Base-by-base conservation (phyloP, 53 echinoderm and acorn worm species). In the Antedon mediterranea region DNA sequence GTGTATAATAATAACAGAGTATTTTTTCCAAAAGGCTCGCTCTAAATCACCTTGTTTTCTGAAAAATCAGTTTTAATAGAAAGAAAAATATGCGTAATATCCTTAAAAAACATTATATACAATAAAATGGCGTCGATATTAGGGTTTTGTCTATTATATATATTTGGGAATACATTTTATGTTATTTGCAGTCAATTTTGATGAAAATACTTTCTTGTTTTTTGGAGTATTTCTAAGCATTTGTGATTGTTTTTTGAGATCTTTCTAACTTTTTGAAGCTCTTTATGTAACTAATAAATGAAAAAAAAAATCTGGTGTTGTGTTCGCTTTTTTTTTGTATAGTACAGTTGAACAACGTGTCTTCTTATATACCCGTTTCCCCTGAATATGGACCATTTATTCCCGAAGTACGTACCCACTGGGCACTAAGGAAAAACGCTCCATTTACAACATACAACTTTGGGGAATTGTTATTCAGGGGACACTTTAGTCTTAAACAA, bases 251-350 rank as follows among this genome's bases (percentile, higher is more conserved):
- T 78, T 84, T 79, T 84, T 84, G 78, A 84, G 78, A 84, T 78
- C 84, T 79, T 79, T 84, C 73, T 84, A 78, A 84, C 84, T 78
- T 84, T 84, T 83, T 84, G 78, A 79, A 84, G 84, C 84, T 84
- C 84, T 84, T 84, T 84, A 79, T 84, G 84, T 79, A 79, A 84
- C 57, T 57, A 57, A 57, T 57, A 57, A 57, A 57, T 57, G 7
- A 18, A 57, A 57, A 57, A 57, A 57, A 15, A 57, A 37, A n/a
- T n/a, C n/a, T n/a, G n/a, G n/a, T n/a, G n/a, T n/a, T n/a, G n/a
- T n/a, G n/a, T n/a, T n/a, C n/a, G n/a, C n/a, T n/a, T n/a, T n/a
- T n/a, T n/a, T n/a, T n/a, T n/a, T n/a, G n/a, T n/a, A n/a, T n/a
- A n/a, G n/a, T n/a, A n/a, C n/a, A n/a, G n/a, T n/a, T n/a, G n/a